A percentile compares a stretch with the other conserved stretches of the same genome.
Evolutionary conservation across 2,888 invertebrate species (phyloP).

Genomic region (Arge pagana): DNA sequence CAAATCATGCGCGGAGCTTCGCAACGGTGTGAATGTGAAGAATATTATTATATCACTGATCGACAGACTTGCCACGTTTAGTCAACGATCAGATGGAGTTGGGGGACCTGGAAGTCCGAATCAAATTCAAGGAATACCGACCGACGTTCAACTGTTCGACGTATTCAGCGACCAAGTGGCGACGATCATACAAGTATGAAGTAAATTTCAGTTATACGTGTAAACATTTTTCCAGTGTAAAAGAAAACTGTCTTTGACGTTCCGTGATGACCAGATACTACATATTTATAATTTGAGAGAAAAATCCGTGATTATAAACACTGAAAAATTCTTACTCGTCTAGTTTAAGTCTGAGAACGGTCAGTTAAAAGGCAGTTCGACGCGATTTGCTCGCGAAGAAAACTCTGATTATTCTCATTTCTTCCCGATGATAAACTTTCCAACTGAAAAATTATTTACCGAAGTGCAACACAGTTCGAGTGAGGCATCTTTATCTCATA

Average conservation of each 20-base stretch:
- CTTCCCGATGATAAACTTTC: too few species aligned
- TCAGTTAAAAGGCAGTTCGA: not conserved
- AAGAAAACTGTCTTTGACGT: conserved; percentile 15
- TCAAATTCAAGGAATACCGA: conserved; percentile 70
- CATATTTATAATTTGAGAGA: conserved; percentile 34
- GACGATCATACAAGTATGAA: conserved; percentile 81
- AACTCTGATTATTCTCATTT: too few species aligned
- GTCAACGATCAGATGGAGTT: conserved; percentile 73
- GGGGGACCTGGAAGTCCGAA: conserved; percentile 62
- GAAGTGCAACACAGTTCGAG: too few species aligned
- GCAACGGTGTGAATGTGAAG: conserved; percentile 95
- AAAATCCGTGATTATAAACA: conserved; percentile 30
- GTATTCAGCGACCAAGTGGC: conserved; percentile 98
- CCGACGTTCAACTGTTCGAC: conserved; percentile 93
- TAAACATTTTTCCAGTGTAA: not conserved
- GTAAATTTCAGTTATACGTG: not conserved
- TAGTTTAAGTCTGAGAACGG: conserved; percentile 55
- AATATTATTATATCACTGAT: conserved; percentile 97
- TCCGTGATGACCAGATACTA: conserved; percentile 47
- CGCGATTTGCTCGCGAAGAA: not conserved
- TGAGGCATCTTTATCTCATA: conserved; percentile 2
- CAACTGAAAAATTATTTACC: too few species aligned
- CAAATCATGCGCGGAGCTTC: conserved; percentile 95
- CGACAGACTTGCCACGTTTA: conserved; percentile 84
- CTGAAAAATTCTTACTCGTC: conserved; percentile 42